Conservation (phyloP, 2,113 vertebrate genomes). For the Plecturocebus donacophilus region DNA sequence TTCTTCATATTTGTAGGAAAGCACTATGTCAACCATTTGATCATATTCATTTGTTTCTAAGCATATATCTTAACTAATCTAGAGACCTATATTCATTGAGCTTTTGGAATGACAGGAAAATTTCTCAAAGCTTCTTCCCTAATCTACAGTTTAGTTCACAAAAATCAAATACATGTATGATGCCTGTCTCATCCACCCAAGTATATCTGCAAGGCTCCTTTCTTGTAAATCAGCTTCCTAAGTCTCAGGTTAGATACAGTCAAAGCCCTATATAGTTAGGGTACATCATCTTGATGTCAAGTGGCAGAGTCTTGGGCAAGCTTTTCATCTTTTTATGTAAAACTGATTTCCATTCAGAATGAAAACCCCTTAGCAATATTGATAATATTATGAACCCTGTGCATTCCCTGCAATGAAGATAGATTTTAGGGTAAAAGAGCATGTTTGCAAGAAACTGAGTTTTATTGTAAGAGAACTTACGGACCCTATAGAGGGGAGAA, state of each 20-base stretch:
- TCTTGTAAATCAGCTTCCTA: neutral
- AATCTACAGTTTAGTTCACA: neutral
- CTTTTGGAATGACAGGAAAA: neutral
- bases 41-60: neutral
- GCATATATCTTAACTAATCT: neutral
- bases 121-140: neutral
- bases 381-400: neutral
- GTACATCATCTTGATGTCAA: neutral
- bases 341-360: neutral
- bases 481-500: neutral
- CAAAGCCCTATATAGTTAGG: neutral
- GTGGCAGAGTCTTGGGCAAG: neutral
- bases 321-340: neutral
- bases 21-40: neutral
- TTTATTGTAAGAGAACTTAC: neutral
- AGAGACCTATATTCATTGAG: neutral
- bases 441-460: neutral
- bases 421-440: neutral
- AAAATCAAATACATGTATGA: neutral
- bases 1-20: slow-evolving; percentile 19
- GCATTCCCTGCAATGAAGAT: neutral
- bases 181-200: neutral
- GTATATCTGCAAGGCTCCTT: neutral
- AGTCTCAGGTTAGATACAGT: neutral
- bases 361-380: neutral